Base-by-base conservation (phyloP, 2,888 invertebrate genomes). In the Dasypogon diadema region DNA sequence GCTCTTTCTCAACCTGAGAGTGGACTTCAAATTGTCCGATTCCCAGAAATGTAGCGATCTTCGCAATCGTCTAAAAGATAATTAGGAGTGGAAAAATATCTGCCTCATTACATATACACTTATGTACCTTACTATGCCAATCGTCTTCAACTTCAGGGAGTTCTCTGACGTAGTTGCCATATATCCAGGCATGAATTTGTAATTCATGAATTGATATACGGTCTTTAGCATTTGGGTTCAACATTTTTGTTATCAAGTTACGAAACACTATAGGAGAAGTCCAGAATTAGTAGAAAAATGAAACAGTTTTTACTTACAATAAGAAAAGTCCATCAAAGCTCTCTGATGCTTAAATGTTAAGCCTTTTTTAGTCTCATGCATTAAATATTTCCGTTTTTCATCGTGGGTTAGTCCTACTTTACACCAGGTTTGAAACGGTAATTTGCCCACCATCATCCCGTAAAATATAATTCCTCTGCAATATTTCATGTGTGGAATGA, bases 381-480 rank as follows among this genome's bases (percentile, higher is more conserved):
- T 89, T 74, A 92, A 88, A 79, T 89, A 88, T 81, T 88, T 87
- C 26, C 90, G 87, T 78, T 91, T 85, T 81, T 88, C 90, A 83
- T 89, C 83, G 79, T 88, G 81, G 81, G 89, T 81, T 81, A 88
- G 80, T 24, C 82, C 77, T 81, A 18, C 82, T 85, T 77, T 83
- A 82, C 80, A 79, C 84, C 80, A 87, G 82, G 81, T 85, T 84
- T 76, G 89, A 85, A 93, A 93, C 60, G 93, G 93, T 80, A 93
- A 87, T 75, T 89, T 89, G 6, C 93, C 93, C 18, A 92, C 88
- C 81, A 91, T 89, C 92, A 93, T 92, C 60, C 91, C 92, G 86
- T 92, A 93, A 78, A 92, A 88, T 77, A 93, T 91, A 80, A 93
- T 91, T 37, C 93, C 93, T 79, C 92, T 92, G 86, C 14, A 78